A percentile compares a stretch with the other conserved stretches of the same genome.
Conservation (phyloP, 1,140 invertebrate species). For the Cotesia typhae region DNA sequence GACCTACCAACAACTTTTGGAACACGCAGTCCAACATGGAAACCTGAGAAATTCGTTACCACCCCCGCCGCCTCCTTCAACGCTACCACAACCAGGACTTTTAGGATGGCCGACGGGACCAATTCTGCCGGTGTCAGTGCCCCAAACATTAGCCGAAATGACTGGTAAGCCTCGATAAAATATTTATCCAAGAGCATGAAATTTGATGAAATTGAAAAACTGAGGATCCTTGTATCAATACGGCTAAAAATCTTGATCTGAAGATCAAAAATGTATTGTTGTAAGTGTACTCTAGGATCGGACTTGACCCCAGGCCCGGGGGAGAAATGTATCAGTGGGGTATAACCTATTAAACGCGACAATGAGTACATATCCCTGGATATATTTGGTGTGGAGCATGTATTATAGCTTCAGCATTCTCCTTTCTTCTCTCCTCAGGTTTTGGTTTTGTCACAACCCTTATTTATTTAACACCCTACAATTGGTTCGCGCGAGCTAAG, state of each 20-base stretch:
- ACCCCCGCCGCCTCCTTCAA: slow-evolving; percentile 49
- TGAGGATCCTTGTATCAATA: background rate
- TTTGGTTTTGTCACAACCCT: slow-evolving; percentile 50
- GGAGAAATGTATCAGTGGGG: no score
- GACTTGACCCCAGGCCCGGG: no score
- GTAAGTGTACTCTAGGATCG: no score
- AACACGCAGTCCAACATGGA: slow-evolving; percentile 58
- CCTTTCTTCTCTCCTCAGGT: slow-evolving; percentile 21
- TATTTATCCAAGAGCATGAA: slow-evolving; percentile 3
- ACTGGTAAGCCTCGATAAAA: slow-evolving; percentile 52
- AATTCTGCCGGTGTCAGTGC: slow-evolving; percentile 43
- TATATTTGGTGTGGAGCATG: background rate
- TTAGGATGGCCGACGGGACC: slow-evolving; percentile 58
- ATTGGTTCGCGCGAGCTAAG: slow-evolving; percentile 62
- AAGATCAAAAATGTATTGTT: no score
- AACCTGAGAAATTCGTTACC: slow-evolving; percentile 54
- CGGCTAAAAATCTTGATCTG: no score
- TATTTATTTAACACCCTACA: slow-evolving; percentile 67
- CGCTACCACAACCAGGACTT: slow-evolving; percentile 52
- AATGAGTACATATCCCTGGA: background rate
- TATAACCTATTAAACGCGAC: slow-evolving; percentile 16
- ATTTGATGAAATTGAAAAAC: background rate
- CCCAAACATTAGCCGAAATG: slow-evolving; percentile 59
- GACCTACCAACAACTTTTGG: slow-evolving; percentile 57
- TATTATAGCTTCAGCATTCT: no score